A percentile compares a stretch with the other conserved stretches of the same genome.
phyloP scores from a whole-genome alignment of 1,140 invertebrate species.

The Zaprionus inermis region DNA sequence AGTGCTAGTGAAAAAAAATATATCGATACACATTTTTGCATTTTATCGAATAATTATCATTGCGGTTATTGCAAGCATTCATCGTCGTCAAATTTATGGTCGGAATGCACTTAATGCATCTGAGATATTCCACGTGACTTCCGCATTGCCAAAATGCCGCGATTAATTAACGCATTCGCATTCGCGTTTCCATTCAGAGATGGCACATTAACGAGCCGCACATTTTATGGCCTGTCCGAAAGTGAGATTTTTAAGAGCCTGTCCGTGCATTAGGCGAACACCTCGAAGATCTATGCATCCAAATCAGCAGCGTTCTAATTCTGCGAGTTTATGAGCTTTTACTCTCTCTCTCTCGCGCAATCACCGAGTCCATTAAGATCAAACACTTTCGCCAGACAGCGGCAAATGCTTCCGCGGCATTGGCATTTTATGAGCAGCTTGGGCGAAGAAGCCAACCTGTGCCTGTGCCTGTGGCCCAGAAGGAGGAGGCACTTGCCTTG shows the following conservation, averaged over 20 bases:
- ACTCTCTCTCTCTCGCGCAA: slow-evolving; percentile 9
- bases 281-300: neutral
- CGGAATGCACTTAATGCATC: slow-evolving; percentile 1
- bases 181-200: slow-evolving; percentile 29
- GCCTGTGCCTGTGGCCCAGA: slow-evolving; percentile 7
- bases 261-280: neutral
- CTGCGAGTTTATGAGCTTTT: slow-evolving; percentile 51
- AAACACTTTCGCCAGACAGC: slow-evolving; percentile 65
- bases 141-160: slow-evolving; percentile 33
- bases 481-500: slow-evolving; percentile 21
- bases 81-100: neutral
- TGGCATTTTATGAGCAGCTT: slow-evolving; percentile 66
- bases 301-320: slow-evolving; percentile 45
- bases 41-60: neutral
- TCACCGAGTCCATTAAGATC: slow-evolving; percentile 53
- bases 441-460: no score
- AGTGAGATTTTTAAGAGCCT: slow-evolving; percentile 27
- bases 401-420: slow-evolving; percentile 56
- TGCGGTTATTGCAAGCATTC: neutral
- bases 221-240: slow-evolving; percentile 36
- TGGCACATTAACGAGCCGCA: slow-evolving; percentile 30
- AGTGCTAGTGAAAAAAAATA: no score
- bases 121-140: slow-evolving; percentile 4
- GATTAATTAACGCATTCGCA: slow-evolving; percentile 18
- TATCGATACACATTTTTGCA: no score